Conservation (phyloP, 2,113 vertebrate species). For the Channa argus region DNA sequence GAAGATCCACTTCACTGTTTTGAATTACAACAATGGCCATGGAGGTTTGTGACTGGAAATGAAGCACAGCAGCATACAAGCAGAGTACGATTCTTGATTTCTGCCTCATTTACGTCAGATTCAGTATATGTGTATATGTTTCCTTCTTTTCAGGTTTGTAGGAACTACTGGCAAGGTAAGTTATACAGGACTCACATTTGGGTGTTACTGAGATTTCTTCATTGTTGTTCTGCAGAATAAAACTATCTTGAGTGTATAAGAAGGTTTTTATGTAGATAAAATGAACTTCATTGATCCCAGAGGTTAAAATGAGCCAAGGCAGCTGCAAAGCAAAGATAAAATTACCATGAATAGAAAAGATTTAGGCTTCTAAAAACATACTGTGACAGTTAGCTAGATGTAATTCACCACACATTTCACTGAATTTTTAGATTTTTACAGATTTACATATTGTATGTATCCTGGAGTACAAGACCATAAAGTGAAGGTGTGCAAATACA, state of each 20-base stretch:
- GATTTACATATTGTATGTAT: constrained; percentile 34
- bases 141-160: constrained; percentile 34
- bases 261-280: constrained; percentile 64
- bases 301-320: constrained; percentile 52
- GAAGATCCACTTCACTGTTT: constrained; percentile 31
- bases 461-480: constrained; percentile 5
- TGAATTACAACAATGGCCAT: constrained; percentile 39
- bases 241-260: constrained; percentile 53
- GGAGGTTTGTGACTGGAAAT: constrained; percentile 35
- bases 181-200: constrained; percentile 47
- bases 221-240: constrained; percentile 39
- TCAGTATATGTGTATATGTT: constrained; percentile 35
- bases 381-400: constrained; percentile 12
- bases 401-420: constrained; percentile 11
- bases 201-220: constrained; percentile 54
- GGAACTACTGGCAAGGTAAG: constrained; percentile 50
- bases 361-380: constrained; percentile 44
- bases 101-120: constrained; percentile 53
- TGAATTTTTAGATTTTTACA: constrained; percentile 9
- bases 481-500: constrained; percentile 22
- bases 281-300: constrained; percentile 58
- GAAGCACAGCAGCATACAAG: constrained; percentile 36
- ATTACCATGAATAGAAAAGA: constrained; percentile 56
- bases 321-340: constrained; percentile 67
- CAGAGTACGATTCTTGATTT: constrained; percentile 50